These are phyloP conservation scores for Ammodytes marinus DNA, from an alignment of 2,113 vertebrate genomes.

Conservation along the genomic window DNA sequence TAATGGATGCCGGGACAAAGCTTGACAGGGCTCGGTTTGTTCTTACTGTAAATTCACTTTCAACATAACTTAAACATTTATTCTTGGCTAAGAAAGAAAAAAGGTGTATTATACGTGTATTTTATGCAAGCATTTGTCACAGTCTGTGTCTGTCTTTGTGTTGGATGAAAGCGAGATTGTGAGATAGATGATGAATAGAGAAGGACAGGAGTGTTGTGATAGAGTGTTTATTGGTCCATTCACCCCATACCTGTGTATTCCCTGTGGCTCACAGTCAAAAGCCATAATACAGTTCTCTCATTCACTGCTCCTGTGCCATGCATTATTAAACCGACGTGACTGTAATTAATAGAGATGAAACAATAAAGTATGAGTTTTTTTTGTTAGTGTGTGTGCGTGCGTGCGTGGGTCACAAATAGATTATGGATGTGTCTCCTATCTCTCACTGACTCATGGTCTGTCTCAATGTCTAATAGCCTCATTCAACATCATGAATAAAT, in stretches of 20 bases:
- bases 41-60: slow-evolving; percentile 34
- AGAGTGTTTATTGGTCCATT: slow-evolving; percentile 45
- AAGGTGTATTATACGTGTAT: slow-evolving; percentile 28
- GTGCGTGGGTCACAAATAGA: slow-evolving; percentile 37
- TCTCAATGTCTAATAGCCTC: slow-evolving; percentile 62
- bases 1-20: too few species aligned
- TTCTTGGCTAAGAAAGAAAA: slow-evolving; percentile 28
- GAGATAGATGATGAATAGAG: slow-evolving; percentile 33
- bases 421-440: slow-evolving; percentile 48
- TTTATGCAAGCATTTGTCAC: slow-evolving; percentile 53
- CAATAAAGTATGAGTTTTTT: slow-evolving; percentile 27
- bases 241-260: slow-evolving; percentile 32
- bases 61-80: slow-evolving; percentile 17
- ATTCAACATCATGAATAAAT: slow-evolving; percentile 69
- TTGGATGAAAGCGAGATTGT: slow-evolving; percentile 16
- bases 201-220: slow-evolving; percentile 29
- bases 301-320: slow-evolving; percentile 45
- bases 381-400: slow-evolving; percentile 29
- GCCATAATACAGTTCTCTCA: slow-evolving; percentile 14
- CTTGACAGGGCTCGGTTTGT: too few species aligned
- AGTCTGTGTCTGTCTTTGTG: slow-evolving; percentile 39
- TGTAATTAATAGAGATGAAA: slow-evolving; percentile 60
- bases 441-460: slow-evolving; percentile 44
- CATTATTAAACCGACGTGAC: slow-evolving; percentile 66
- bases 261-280: slow-evolving; percentile 30